A percentile compares a stretch with the other conserved stretches of the same genome.
These are phyloP conservation scores for Mycalesis mineus DNA, from an alignment of 2,888 invertebrate species.

Conservation along the genomic window DNA sequence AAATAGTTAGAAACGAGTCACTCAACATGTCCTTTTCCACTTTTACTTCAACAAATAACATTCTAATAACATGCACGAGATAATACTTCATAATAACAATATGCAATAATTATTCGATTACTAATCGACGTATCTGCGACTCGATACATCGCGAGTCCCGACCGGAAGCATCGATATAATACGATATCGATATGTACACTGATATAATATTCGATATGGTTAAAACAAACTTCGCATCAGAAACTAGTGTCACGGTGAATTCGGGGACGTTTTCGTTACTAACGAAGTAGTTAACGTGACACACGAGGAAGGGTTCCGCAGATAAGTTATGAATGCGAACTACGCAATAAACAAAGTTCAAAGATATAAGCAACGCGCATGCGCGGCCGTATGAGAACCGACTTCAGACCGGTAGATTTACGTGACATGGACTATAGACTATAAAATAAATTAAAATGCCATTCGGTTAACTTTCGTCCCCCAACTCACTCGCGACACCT, in stretches of 20 bases:
- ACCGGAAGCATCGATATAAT: background rate
- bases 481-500: no score
- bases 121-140: background rate
- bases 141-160: background rate
- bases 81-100: slow-evolving; percentile 9
- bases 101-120: background rate
- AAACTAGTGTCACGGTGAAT: background rate
- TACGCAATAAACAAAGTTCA: no score
- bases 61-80: background rate
- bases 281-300: no score
- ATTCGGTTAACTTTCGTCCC: no score
- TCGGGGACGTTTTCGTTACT: no score
- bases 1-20: background rate
- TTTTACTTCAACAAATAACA: slow-evolving; percentile 2
- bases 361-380: no score
- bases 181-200: slow-evolving; percentile 19
- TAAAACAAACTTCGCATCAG: background rate
- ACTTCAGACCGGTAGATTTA: no score
- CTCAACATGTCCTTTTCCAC: background rate
- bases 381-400: no score
- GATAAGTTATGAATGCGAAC: no score
- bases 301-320: no score
- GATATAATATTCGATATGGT: slow-evolving; percentile 20
- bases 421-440: no score
- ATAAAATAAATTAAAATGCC: no score